These are phyloP conservation scores for Paradoxurus hermaphroditus DNA, from an alignment of 2,113 vertebrate genomes.

Conservation along the genomic window DNA sequence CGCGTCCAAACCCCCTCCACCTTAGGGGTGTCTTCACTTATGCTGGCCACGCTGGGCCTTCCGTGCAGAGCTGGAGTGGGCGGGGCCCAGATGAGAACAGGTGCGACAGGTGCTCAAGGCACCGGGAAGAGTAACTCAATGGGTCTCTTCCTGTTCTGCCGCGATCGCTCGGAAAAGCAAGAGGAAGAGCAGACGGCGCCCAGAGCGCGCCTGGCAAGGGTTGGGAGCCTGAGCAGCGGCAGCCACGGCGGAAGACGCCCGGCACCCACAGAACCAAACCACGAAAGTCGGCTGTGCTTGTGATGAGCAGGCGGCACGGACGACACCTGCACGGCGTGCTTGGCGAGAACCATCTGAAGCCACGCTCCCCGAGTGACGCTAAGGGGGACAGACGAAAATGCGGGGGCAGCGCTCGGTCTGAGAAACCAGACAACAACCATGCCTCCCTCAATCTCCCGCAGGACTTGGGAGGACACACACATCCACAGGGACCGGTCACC, in stretches of 20 bases:
- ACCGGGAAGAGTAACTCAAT: accelerated
- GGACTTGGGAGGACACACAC: neutral
- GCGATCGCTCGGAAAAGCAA: accelerated
- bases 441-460: accelerated
- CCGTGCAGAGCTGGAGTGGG: neutral
- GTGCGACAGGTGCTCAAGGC: neutral
- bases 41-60: accelerated
- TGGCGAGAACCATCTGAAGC: neutral
- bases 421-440: accelerated
- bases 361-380: neutral
- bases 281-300: accelerated
- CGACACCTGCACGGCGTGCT: accelerated
- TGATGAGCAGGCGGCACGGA: neutral
- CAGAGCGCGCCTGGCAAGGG: accelerated
- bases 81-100: neutral
- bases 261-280: neutral
- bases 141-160: neutral
- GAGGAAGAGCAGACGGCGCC: neutral
- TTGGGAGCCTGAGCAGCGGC: no score
- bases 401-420: neutral
- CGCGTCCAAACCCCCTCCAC: neutral
- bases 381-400: accelerated
- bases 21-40: neutral
- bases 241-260: accelerated
- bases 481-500: accelerated